A percentile compares a stretch with the other conserved stretches of the same genome.
These are phyloP conservation scores for Odocoileus hemionus DNA, from an alignment of 2,113 vertebrate genomes.

Conservation along the genomic window DNA sequence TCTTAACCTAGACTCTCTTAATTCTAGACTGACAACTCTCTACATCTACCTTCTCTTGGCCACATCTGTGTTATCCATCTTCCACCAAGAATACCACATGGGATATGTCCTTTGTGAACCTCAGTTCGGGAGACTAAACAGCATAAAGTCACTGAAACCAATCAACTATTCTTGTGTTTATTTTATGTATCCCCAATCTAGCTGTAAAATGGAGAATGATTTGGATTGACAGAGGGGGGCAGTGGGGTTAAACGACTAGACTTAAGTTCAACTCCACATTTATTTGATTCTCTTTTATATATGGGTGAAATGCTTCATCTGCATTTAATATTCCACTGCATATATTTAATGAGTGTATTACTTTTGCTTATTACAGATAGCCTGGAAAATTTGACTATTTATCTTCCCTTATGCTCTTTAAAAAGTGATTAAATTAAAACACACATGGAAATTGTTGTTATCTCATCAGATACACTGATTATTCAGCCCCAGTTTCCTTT, in stretches of 20 bases:
- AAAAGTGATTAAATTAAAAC: constrained; percentile 76
- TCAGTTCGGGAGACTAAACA: not conserved
- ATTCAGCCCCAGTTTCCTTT: constrained; percentile 62
- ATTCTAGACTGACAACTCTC: not conserved
- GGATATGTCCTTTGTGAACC: not conserved
- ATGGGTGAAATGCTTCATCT: not conserved
- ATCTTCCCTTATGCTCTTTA: constrained; percentile 65
- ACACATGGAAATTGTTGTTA: constrained; percentile 52
- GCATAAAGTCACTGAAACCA: not conserved
- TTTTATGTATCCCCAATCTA: not conserved
- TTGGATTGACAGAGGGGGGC: not conserved
- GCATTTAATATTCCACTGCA: constrained; percentile 18
- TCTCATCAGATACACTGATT: constrained; percentile 62
- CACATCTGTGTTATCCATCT: not conserved
- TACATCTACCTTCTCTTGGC: not conserved
- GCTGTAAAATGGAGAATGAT: not conserved
- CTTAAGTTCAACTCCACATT: not conserved
- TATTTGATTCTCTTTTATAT: not conserved
- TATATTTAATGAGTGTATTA: constrained; percentile 55
- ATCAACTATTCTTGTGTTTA: not conserved
- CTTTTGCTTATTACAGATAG: constrained; percentile 65
- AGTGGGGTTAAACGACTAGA: not conserved
- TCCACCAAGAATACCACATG: not conserved
- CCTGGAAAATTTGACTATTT: constrained; percentile 59
- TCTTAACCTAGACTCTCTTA: too few relatives aligned